Base-by-base conservation (phyloP, 2,797 vertebrate species). In the Rhabdophis nuchalis region DNA sequence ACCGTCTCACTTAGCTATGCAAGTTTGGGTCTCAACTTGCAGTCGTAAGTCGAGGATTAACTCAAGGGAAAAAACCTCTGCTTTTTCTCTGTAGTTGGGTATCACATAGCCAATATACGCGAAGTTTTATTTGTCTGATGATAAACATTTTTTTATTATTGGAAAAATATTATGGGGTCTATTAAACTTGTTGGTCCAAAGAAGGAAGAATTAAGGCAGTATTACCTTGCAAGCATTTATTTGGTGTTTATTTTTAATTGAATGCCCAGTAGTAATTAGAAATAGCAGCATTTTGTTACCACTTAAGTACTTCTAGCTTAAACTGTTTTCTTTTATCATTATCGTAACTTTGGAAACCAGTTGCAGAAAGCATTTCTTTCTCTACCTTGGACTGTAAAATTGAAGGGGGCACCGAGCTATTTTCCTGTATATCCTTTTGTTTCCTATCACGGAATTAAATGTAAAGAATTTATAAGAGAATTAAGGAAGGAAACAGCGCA, bases 261-360 rank as follows among this genome's bases (percentile, higher is more conserved):
- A 29, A 61, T 93, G 93, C 68, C 86, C 92, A 95, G 2, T 91
- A 95, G 88, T 54, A 87, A 90, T 95, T 89, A 93, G 52, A 93
- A 56, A 90, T 77, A 95, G 94, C 77, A 94, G 92, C 46, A 53
- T 89, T 94, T 85, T 93, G 85, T 82, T 91, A 94, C 91, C 87
- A 95, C 86, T 95, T 94, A 95, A 12, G 89, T 89, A 82, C 52
- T 56, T 36, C 92, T 93, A 95, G 94, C 88, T 91, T 92, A 86
- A 41, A 94, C 50, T 46, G 85, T 95, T 95, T 95, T 92, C 90
- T 91, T 57, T 88, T 86, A 85, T 88, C 86, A 86, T 89, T 96
- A 46, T 0, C 72, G 52, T 92, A 92, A 46, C 41, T 93, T 95
- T 95, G 93, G 92, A 92, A 96, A 61, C 92, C 50, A 93, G 5